Evolutionary conservation across 2,888 invertebrate species (phyloP), one percentile per base, ranked within the genome.

Genomic region (Melolontha melolontha): DNA sequence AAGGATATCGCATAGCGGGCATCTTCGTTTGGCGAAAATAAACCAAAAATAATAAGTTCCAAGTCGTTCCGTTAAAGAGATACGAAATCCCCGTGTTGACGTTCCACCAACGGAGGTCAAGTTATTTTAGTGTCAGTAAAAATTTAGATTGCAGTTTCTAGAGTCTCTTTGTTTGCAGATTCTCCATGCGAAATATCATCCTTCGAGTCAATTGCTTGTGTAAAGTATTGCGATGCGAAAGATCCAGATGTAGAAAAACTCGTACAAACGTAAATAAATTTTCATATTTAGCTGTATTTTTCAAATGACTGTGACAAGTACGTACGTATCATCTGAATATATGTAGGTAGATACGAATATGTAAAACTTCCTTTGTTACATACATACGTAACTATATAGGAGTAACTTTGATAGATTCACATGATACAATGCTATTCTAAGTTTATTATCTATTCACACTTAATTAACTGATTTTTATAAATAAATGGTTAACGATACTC

Each of bases 61-160:
- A 12, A 51, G 51, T 64, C 63, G 54, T 67, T 67, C 40, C 29
- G 52, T 63, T 67, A 54, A 63, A 49, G 51, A 59, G 63, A 67
- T 67, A 59, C 54, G 65, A 66, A 66, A 57, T 59, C 49, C 52
- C 29, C 40, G 29, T 52, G 64, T 51, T 52, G 64, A 52, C 51
- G 42, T 64, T 51, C 27, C 22, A 29, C 57, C 64, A 12, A 11
- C 64, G 50, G 51, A 52, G 64, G 64, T 64, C 64, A 64, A 64
- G 51, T 51, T 64, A 64, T 64, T 64, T 64, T 64, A 64, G 64
- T 51, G 64, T 42, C 51, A 51, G 51, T 64, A 64, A 64, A 64
- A 64, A 64, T 64, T 64, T 64, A 49, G 51, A 63, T 50, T 63
- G 50, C 63, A 64, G 41, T 17, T 64, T 51, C 51, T 40, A 51